phyloP scores from a whole-genome alignment of 2,797 vertebrate species.

The Gymnodraco acuticeps region DNA sequence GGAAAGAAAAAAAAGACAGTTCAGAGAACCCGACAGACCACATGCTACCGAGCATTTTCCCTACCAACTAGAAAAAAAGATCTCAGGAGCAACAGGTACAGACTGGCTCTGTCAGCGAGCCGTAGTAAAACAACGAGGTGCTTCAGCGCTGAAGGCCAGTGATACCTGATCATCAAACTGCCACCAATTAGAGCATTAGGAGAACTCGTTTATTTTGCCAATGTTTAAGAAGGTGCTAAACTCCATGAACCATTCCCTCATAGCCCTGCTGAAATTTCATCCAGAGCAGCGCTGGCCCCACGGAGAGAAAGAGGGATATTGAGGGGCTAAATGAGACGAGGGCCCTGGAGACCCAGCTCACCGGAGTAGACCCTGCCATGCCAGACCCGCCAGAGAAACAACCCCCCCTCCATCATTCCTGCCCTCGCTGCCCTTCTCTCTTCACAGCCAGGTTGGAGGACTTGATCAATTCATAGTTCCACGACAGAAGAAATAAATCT shows the following conservation, averaged over 20 bases:
- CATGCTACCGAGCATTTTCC: constrained; percentile 65
- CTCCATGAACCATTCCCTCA: constrained; percentile 84
- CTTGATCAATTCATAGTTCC: constrained; percentile 54
- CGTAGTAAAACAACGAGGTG: constrained; percentile 73
- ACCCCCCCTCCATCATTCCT: constrained; percentile 61
- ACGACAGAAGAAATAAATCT: constrained; percentile 53
- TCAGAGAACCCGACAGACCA: constrained; percentile 72
- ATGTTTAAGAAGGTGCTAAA: constrained; percentile 84
- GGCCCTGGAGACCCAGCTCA: constrained; percentile 72
- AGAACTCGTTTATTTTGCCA: constrained; percentile 84
- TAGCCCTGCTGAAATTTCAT: constrained; percentile 85
- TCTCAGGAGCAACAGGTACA: constrained; percentile 68
- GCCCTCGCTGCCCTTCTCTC: constrained; percentile 24
- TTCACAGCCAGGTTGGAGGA: constrained; percentile 15
- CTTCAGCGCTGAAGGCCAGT: constrained; percentile 75
- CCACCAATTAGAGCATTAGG: constrained; percentile 85
- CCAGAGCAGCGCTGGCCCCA: constrained; percentile 77
- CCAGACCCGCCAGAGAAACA: constrained; percentile 75
- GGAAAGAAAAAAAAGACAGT: constrained; percentile 72
- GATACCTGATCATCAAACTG: constrained; percentile 85
- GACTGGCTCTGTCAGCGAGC: constrained; percentile 75
- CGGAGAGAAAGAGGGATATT: constrained; percentile 78
- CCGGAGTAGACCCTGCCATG: constrained; percentile 76
- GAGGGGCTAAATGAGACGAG: constrained; percentile 68
- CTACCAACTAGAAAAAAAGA: constrained; percentile 42